These are phyloP conservation scores for Rhynchophorus ferrugineus DNA, from an alignment of 1,140 invertebrate species.

Conservation along the genomic window DNA sequence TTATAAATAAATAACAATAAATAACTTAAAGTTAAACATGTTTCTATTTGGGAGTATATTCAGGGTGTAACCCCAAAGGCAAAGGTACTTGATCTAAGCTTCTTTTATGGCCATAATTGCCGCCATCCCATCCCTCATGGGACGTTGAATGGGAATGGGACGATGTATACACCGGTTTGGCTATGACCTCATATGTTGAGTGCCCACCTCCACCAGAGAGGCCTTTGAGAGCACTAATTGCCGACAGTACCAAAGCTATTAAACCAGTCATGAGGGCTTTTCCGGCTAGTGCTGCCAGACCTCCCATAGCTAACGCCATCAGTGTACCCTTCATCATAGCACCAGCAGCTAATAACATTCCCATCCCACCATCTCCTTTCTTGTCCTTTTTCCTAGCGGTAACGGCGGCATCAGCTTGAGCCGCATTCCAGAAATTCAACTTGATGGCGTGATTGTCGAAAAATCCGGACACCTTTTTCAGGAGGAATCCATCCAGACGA, in stretches of 20 bases:
- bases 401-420: conserved; percentile 29
- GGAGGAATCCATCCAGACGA: conserved; percentile 64
- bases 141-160: conserved; percentile 62
- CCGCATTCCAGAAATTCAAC: conserved; percentile 57
- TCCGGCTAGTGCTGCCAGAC: conserved; percentile 67
- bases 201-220: conserved; percentile 59
- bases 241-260: conserved; percentile 69
- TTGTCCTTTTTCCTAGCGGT: conserved; percentile 39
- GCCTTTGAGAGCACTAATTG: conserved; percentile 67
- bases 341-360: conserved; percentile 50
- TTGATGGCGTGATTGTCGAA: conserved; percentile 65
- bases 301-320: conserved; percentile 66
- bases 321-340: conserved; percentile 66
- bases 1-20: conserved; percentile 22
- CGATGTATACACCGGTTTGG: conserved; percentile 68
- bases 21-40: conserved; percentile 4
- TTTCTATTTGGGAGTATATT: conserved; percentile 26
- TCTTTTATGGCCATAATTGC: conserved; percentile 51
- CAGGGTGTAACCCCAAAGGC: conserved; percentile 36
- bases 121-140: conserved; percentile 54
- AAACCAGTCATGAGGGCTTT: conserved; percentile 77
- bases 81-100: conserved; percentile 37
- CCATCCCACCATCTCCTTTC: conserved; percentile 50
- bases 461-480: conserved; percentile 62
- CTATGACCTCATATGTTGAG: conserved; percentile 76